Conservation (phyloP, 2,113 vertebrate genomes). For the Fregetta grallaria region DNA sequence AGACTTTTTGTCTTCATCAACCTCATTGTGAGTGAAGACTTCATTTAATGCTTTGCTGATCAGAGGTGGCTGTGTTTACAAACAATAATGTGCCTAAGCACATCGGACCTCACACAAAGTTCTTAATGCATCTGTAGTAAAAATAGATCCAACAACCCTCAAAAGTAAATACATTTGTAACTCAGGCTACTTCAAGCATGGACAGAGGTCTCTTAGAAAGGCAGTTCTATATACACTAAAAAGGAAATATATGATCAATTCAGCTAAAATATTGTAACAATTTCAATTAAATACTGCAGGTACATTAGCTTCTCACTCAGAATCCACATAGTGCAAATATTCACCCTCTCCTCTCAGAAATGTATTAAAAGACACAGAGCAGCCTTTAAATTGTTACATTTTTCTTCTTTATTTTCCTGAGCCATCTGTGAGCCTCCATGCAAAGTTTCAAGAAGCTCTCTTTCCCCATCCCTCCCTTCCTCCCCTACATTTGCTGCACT, state of each 20-base stretch:
- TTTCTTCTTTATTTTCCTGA: neutral
- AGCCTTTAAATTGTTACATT: neutral
- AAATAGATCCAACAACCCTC: neutral
- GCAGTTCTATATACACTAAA: neutral
- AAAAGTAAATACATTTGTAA: neutral
- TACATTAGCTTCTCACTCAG: neutral
- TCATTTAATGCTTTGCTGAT: neutral
- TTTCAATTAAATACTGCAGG: neutral
- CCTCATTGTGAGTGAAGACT: neutral
- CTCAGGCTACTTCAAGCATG: neutral
- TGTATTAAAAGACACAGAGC: neutral
- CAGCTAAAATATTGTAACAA: neutral
- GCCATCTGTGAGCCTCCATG: neutral
- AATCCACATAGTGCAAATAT: neutral
- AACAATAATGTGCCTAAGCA: neutral
- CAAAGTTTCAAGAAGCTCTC: neutral
- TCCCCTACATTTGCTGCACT: neutral
- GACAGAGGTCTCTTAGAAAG: neutral
- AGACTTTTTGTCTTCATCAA: neutral
- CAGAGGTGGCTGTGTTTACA: neutral
- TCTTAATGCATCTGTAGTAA: neutral
- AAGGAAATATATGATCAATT: neutral
- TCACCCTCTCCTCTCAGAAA: neutral
- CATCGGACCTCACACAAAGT: neutral
- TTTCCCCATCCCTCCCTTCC: neutral